phyloP scores from a whole-genome alignment of 2,888 invertebrate genomes.

The Eupithecia dodoneata region DNA sequence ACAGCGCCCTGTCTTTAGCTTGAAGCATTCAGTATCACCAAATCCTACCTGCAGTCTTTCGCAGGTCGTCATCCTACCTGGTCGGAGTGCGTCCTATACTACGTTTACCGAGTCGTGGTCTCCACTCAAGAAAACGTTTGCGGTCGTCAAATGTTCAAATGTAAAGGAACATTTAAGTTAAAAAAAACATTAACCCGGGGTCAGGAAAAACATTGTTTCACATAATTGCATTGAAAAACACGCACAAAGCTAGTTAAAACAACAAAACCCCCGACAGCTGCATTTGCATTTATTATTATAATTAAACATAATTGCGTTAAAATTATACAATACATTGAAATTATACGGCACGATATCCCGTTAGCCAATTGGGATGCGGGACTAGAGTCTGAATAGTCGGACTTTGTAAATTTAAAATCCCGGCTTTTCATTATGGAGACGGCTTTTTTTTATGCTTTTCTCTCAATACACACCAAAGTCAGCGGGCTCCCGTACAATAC shows the following conservation, averaged over 20 bases:
- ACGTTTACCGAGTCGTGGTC: too few species aligned
- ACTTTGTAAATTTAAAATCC: background rate
- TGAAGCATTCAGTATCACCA: too few species aligned
- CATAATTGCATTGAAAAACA: conserved; percentile 11
- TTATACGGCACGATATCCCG: conserved; percentile 32
- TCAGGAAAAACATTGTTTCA: background rate
- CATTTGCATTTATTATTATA: conserved; percentile 36
- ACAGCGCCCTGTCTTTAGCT: too few species aligned
- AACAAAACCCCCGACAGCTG: conserved; percentile 34
- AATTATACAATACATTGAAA: conserved; percentile 42
- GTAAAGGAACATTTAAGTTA: background rate
- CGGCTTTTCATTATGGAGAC: background rate
- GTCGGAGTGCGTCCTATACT: too few species aligned
- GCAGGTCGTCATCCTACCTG: too few species aligned
- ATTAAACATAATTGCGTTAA: conserved; percentile 42
- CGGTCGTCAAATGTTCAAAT: background rate
- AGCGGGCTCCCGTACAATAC: too few species aligned
- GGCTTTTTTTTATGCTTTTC: too few species aligned
- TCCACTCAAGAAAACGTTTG: too few species aligned
- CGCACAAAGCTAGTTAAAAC: conserved; percentile 27
- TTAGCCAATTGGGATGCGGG: conserved; percentile 36
- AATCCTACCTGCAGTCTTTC: too few species aligned
- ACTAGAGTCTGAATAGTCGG: conserved; percentile 20
- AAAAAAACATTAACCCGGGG: background rate
- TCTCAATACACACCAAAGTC: too few species aligned